A percentile compares a stretch with the other conserved stretches of the same genome.
These are phyloP conservation scores for Drosophila carrolli DNA, from an alignment of 1,140 invertebrate species.

Conservation along the genomic window DNA sequence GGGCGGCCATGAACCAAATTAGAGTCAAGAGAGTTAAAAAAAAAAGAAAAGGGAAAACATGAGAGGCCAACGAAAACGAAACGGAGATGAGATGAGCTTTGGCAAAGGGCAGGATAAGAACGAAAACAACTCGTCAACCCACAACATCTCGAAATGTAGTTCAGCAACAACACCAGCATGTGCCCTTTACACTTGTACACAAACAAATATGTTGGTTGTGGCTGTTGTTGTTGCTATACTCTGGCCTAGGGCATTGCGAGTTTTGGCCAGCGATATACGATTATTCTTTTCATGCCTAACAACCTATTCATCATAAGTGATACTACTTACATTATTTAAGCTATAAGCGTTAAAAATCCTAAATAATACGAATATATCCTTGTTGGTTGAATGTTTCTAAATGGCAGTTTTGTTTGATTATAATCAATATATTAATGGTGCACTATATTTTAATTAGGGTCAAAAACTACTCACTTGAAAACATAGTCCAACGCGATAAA, in stretches of 20 bases:
- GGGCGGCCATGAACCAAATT: slow-evolving; percentile 72
- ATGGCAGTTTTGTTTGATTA: too few relatives aligned
- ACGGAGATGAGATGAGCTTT: slow-evolving; percentile 23
- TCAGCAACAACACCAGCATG: slow-evolving; percentile 47
- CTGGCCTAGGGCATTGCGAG: not conserved
- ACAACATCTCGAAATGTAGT: slow-evolving; percentile 56
- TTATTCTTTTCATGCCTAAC: too few relatives aligned
- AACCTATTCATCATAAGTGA: too few relatives aligned
- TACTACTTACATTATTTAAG: too few relatives aligned
- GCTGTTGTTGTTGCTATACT: slow-evolving; percentile 23
- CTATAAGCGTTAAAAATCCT: too few relatives aligned
- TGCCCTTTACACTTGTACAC: slow-evolving; percentile 38
- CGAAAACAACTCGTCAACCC: slow-evolving; percentile 19
- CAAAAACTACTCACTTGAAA: too few relatives aligned
- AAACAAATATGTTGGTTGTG: slow-evolving; percentile 45
- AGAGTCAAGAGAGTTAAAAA: slow-evolving; percentile 71
- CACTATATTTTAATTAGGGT: too few relatives aligned
- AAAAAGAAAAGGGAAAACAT: slow-evolving; percentile 25
- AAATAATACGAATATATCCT: too few relatives aligned
- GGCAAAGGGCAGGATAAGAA: slow-evolving; percentile 29
- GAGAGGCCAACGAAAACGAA: slow-evolving; percentile 32
- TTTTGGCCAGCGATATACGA: not conserved
- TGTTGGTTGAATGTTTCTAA: too few relatives aligned
- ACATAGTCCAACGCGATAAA: too few relatives aligned
- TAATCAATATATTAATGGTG: too few relatives aligned